These are phyloP conservation scores for Desmodus rotundus DNA, from an alignment of 2,113 vertebrate genomes.

Conservation along the genomic window DNA sequence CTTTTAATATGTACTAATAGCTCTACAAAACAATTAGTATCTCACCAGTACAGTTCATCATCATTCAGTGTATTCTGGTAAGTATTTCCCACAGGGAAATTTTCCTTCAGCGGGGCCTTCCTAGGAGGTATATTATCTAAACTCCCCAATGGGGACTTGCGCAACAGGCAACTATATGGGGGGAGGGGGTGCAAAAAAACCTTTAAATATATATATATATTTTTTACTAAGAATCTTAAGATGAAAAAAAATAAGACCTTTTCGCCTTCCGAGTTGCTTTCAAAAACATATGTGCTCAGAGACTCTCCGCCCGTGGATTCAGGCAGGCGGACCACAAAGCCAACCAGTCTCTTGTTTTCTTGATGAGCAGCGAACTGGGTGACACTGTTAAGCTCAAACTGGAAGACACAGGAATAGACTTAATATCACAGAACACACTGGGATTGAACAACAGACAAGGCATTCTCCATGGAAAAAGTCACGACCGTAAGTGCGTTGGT, in stretches of 20 bases:
- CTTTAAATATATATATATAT: background rate
- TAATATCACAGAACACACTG: background rate
- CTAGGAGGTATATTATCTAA: background rate
- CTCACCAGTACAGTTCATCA: background rate
- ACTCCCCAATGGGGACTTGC: background rate
- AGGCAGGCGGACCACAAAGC: conserved; percentile 88
- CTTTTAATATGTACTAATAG: background rate
- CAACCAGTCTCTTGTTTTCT: conserved; percentile 94
- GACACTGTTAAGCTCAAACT: conserved; percentile 93
- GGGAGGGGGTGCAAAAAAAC: background rate
- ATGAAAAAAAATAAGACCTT: conserved; percentile 84
- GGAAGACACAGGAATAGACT: background rate
- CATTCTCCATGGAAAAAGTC: background rate
- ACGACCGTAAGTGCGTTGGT: background rate
- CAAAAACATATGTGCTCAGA: conserved; percentile 91
- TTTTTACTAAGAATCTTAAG: background rate
- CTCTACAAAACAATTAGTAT: background rate
- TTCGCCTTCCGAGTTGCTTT: conserved; percentile 98
- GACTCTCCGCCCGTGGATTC: conserved; percentile 84
- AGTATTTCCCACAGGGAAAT: background rate
- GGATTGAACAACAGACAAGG: background rate
- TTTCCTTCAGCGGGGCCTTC: background rate
- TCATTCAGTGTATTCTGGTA: background rate
- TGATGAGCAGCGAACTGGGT: conserved; percentile 95
- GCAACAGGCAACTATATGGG: background rate